Base-by-base conservation (phyloP, 53 echinoderm and acorn worm species). In the Crossaster papposus region DNA sequence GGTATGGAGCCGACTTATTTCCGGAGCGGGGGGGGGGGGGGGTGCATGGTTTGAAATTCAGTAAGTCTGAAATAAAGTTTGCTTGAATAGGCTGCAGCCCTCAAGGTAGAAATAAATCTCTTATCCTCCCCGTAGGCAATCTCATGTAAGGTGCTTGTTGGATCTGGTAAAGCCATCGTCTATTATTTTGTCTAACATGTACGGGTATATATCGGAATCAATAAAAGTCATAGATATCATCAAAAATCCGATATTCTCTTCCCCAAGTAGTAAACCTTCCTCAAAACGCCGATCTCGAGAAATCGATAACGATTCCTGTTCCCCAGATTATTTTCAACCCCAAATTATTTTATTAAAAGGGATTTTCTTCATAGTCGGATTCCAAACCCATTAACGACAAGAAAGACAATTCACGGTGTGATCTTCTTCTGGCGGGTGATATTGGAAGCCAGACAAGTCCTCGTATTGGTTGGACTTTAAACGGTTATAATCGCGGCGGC, bases 21-120 rank as follows among this genome's bases (percentile, higher is more conserved):
- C 79, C 50, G 79, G 52, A 51, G n/a, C 24, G 14, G 52, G 52
- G n/a, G 51, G 52, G 26, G 79, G 52, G 26, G n/a, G 7, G 14
- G 52, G 52, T 9, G 51, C 79, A 51, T n/a, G 79, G 51, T 51
- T 78, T 78, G 23, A 78, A 78, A 52, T 74, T 7, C 75, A 50
- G 28, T 51, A 78, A 78, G 29, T 51, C 23, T 11, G 51, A 24
- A 78, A 28, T 78, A 29, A 51, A 44, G 23, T 74, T 74, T 74
- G 33, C 20, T 17, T 74, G 75, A 74, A 74, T 17, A 34, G 35
- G 35, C 28, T 74, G 36, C 75, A 32, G 75, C 75, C 75, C 75
- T 74, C 68, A 74, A 33, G 75, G 75, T 35, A 35, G 75, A 18
- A 36, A 74, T 32, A 34, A 36, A 74, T 3, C 75, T 24, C 5